Evolutionary conservation across 1,140 invertebrate species (phyloP).

Genomic region (Drosophila mayri): DNA sequence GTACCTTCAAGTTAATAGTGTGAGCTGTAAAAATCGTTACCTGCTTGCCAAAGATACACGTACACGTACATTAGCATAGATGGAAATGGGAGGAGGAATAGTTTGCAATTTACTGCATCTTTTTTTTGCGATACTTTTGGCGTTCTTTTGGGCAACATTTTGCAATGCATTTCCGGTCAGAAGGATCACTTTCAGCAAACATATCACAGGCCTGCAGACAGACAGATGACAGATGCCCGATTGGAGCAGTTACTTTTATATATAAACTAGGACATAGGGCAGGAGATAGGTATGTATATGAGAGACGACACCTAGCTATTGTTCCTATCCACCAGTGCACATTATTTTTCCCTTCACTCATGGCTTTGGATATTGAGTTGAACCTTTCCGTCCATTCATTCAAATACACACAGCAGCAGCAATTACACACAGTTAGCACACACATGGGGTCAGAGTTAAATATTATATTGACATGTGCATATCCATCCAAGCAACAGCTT

Average conservation of each 20-base stretch:
- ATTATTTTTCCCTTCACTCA: constrained; percentile 40
- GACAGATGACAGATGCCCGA: constrained; percentile 12
- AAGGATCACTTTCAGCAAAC: constrained; percentile 53
- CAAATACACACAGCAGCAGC: constrained; percentile 46
- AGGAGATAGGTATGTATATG: constrained; percentile 7
- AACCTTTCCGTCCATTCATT: constrained; percentile 80
- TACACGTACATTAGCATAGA: constrained; percentile 57
- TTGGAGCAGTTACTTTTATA: constrained; percentile 49
- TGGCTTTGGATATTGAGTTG: constrained; percentile 63
- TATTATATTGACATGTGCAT: constrained; percentile 41
- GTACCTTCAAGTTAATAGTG: constrained; percentile 84
- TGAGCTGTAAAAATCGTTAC: constrained; percentile 85
- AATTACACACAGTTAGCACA: constrained; percentile 16
- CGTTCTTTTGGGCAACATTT: constrained; percentile 68
- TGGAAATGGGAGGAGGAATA: constrained; percentile 39
- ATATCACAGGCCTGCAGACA: constrained; percentile 58
- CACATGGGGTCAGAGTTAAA: constrained; percentile 16
- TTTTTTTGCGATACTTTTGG: constrained; percentile 23
- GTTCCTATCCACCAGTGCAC: constrained; percentile 64
- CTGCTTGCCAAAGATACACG: constrained; percentile 79
- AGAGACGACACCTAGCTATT: constrained; percentile 41
- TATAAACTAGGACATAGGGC: constrained; percentile 16
- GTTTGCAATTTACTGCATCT: constrained; percentile 34
- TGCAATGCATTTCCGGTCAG: constrained; percentile 61
- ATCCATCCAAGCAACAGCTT: constrained; percentile 55